Percentiles rank a stretch among this genome's conserved stretches.
Conservation (phyloP, 2,113 vertebrate species). For the Dasyprocta punctata region DNA sequence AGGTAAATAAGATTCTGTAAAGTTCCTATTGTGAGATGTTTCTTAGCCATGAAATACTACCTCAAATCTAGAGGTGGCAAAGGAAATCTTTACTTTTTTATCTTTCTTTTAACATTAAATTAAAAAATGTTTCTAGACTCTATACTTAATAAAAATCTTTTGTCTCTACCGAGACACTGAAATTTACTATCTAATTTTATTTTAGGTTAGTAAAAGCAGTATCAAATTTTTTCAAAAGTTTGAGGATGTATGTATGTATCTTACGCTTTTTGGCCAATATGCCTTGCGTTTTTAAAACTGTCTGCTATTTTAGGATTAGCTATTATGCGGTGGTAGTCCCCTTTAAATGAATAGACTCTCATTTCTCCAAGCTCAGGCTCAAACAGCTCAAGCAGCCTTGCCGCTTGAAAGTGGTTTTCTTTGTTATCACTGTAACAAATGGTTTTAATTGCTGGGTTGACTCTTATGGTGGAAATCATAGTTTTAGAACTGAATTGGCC, state of each 20-base stretch:
- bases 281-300: slow-evolving; percentile 18
- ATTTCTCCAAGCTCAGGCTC: background rate
- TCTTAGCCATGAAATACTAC: background rate
- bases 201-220: background rate
- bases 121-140: background rate
- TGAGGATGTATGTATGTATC: background rate
- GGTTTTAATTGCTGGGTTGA: slow-evolving; percentile 87
- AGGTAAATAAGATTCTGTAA: background rate
- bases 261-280: background rate
- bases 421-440: slow-evolving; percentile 84
- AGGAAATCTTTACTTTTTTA: background rate
- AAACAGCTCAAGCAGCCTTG: background rate
- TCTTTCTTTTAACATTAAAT: background rate
- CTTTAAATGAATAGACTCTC: slow-evolving; percentile 83
- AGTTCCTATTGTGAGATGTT: slow-evolving; percentile 38
- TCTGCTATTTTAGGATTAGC: slow-evolving; percentile 87
- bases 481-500: slow-evolving; percentile 80
- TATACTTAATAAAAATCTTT: background rate
- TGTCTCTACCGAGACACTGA: background rate
- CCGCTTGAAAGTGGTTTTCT: slow-evolving; percentile 77
- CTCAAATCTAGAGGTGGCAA: background rate
- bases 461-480: slow-evolving; percentile 83
- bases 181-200: background rate
- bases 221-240: slow-evolving; percentile 38
- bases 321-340: slow-evolving; percentile 90